Evolutionary conservation across 2,113 vertebrate genomes (phyloP), one percentile per base, ranked within the genome.

Genomic region (Astur gentilis): DNA sequence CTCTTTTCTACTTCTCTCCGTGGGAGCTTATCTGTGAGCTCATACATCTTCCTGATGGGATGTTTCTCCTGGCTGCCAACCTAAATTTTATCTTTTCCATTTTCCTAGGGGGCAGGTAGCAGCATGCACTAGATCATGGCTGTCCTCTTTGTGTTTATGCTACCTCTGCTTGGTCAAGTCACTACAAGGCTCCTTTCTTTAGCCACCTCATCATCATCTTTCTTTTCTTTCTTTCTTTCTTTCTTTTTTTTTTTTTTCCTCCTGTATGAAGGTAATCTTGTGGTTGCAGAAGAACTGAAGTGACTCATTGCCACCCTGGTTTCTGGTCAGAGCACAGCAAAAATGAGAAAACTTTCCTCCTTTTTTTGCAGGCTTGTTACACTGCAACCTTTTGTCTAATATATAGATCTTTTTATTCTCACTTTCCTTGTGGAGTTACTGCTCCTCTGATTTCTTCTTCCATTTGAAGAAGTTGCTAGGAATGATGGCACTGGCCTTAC

Each of bases 151-250:
- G 16, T 49, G 40, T 27, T 49, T 38, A 9, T 38, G 11, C 44
- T 71, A 4, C 19, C 36, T 83, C 44, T 72, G 47, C 65, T 69
- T 61, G 66, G 31, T 49, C 66, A 31, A 3, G 20, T 80, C 58
- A 11, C 47, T 55, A 10, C 6, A 29, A 71, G 57, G 29, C 25
- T 23, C 23, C 82, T 52, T 75, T 6, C 25, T 64, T 78, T 40
- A 76, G 44, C n/a, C 31, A 11, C 22, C 3, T 55, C 4, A 6
- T 21, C 2, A 4, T 29, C 0, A 31, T 32, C 17, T 31, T n/a
- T 31, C 21, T 34, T 38, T 45, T 16, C 13, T 27, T 16, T 8
- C 36, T 36, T 36, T 36, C 36, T 36, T 36, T 36, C n/a, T 2
- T 11, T 10, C 5, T 27, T 52, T 27, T 6, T 54, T 54, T 54